Percentiles rank a stretch among this genome's conserved stretches.
Evolutionary conservation across 2,888 invertebrate genomes (phyloP).

Genomic region (Limulus polyphemus): DNA sequence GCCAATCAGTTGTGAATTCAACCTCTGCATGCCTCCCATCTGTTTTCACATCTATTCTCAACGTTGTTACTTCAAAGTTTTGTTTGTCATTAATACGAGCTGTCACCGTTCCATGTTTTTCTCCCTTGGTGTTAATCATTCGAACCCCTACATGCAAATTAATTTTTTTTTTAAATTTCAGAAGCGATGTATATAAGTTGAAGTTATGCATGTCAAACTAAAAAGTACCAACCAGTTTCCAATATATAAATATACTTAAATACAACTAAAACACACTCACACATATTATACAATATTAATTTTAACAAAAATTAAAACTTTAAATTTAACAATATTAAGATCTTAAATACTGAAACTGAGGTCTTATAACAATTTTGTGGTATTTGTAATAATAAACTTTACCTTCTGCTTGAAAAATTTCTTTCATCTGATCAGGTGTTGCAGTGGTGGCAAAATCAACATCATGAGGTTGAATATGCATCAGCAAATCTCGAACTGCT

Average conservation of each 20-base stretch:
- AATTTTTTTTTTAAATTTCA: slow-evolving; percentile 22
- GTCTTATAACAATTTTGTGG: background rate
- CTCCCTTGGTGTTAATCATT: slow-evolving; percentile 77
- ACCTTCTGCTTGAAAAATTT: slow-evolving; percentile 56
- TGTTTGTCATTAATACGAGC: slow-evolving; percentile 85
- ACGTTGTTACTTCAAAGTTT: slow-evolving; percentile 86
- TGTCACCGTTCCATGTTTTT: slow-evolving; percentile 92
- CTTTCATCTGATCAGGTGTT: slow-evolving; percentile 89
- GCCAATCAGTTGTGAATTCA: slow-evolving; percentile 48
- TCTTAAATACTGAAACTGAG: too few relatives aligned
- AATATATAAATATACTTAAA: background rate
- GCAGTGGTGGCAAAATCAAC: slow-evolving; percentile 96
- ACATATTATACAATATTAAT: background rate
- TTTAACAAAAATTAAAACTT: slow-evolving; percentile 23
- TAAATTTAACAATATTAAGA: background rate
- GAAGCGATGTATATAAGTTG: background rate
- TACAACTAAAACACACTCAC: background rate
- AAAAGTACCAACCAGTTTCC: too few relatives aligned
- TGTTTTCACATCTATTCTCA: slow-evolving; percentile 78
- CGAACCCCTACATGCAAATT: slow-evolving; percentile 56
- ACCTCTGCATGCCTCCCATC: slow-evolving; percentile 94
- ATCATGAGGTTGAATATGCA: slow-evolving; percentile 68
- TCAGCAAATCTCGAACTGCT: slow-evolving; percentile 79
- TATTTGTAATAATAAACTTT: background rate
- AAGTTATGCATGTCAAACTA: background rate